Percentiles rank a stretch among this genome's conserved stretches.
Conservation (phyloP, 2,113 vertebrate genomes). For the Oncorhynchus nerka region DNA sequence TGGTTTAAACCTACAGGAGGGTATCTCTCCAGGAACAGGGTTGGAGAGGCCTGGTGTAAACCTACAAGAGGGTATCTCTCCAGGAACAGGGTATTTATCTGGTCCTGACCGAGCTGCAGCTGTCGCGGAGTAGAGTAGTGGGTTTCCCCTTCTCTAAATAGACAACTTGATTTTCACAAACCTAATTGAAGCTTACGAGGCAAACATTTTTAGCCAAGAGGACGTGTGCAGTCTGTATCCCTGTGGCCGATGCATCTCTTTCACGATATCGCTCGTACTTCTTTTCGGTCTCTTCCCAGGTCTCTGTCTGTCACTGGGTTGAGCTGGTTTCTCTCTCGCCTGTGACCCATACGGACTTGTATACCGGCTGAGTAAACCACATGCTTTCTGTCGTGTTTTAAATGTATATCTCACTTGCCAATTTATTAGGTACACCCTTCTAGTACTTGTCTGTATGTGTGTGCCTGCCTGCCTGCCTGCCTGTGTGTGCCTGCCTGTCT, state of each 20-base stretch:
- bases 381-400: no score
- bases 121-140: neutral
- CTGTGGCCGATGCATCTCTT: slow-evolving; percentile 48
- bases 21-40: no score
- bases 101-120: neutral
- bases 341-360: neutral
- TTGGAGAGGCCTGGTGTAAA: no score
- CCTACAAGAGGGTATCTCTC: no score
- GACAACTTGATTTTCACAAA: slow-evolving; percentile 23
- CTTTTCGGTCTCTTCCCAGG: no score
- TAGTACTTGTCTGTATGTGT: no score
- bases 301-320: neutral
- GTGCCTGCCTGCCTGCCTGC: no score
- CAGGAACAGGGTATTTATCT: no score
- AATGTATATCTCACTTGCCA: no score
- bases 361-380: neutral
- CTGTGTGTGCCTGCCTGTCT: no score
- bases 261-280: neutral
- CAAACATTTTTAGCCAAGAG: slow-evolving; percentile 31
- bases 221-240: slow-evolving; percentile 8
- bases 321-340: neutral
- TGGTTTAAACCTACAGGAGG: no score
- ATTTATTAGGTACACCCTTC: no score
- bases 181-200: slow-evolving; percentile 9
- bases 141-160: slow-evolving; percentile 20